Conservation (phyloP, 2,888 invertebrate genomes). For the Heliconius cydno region DNA sequence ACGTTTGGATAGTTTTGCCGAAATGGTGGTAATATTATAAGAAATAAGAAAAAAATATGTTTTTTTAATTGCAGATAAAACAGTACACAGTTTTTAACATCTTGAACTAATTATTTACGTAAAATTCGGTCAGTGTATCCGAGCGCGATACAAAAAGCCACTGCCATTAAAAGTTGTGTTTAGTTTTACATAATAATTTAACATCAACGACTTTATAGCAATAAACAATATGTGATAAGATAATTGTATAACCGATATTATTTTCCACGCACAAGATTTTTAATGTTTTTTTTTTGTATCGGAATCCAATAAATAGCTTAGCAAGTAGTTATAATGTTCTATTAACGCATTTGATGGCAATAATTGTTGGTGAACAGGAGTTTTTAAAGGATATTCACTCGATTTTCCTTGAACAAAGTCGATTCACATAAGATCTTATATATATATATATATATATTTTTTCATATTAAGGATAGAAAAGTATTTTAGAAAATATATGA, state of each 20-base stretch:
- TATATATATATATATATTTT: too few species aligned
- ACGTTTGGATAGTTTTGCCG: slow-evolving; percentile 19
- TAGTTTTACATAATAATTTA: slow-evolving; percentile 49
- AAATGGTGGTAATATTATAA: background rate
- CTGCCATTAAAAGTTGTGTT: slow-evolving; percentile 68
- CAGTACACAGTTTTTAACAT: background rate
- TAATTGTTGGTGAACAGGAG: slow-evolving; percentile 20
- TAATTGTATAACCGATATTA: slow-evolving; percentile 53
- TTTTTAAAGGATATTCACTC: slow-evolving; percentile 1
- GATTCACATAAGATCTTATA: background rate
- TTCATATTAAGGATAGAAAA: background rate
- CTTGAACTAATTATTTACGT: background rate
- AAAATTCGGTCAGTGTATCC: slow-evolving; percentile 17
- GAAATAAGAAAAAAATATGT: background rate
- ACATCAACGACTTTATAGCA: slow-evolving; percentile 71
- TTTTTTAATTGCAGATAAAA: background rate
- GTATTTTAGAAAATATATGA: background rate
- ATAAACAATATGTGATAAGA: slow-evolving; percentile 78
- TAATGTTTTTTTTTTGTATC: slow-evolving; percentile 45
- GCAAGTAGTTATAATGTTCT: slow-evolving; percentile 21
- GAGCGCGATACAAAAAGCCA: slow-evolving; percentile 51
- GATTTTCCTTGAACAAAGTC: slow-evolving; percentile 21
- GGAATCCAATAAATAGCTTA: slow-evolving; percentile 29
- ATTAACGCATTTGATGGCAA: slow-evolving; percentile 30
- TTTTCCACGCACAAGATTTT: slow-evolving; percentile 67